Conservation (phyloP, 2,113 vertebrate genomes). For the Saccopteryx leptura region DNA sequence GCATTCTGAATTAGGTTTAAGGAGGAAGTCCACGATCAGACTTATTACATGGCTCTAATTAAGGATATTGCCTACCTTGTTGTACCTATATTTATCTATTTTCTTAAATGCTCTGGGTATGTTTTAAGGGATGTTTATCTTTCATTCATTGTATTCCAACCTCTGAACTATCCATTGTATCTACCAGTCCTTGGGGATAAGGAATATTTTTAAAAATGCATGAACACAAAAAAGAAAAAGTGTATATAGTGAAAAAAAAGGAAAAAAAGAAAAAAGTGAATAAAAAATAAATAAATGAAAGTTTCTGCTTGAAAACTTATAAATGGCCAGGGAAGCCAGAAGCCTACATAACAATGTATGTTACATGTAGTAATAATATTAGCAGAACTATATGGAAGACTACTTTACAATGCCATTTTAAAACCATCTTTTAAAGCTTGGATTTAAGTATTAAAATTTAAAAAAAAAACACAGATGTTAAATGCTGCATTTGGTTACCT, state of each 20-base stretch:
- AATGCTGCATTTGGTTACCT: background rate
- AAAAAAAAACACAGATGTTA: background rate
- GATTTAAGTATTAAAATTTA: background rate
- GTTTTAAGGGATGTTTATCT: background rate
- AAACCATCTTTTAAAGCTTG: background rate
- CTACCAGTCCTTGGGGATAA: background rate
- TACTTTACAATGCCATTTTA: background rate
- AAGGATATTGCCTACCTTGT: background rate
- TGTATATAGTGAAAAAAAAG: too few species aligned
- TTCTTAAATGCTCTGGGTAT: constrained; percentile 14
- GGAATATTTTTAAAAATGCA: background rate
- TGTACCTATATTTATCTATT: background rate
- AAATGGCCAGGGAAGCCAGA: background rate
- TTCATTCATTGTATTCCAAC: background rate
- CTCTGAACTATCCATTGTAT: background rate
- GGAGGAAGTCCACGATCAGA: background rate
- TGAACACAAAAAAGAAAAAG: too few species aligned
- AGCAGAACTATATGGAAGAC: background rate
- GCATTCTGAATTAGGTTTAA: background rate
- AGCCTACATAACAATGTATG: background rate
- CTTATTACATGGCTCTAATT: background rate
- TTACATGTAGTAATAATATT: background rate
- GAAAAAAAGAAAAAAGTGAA: background rate
- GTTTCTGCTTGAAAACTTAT: constrained; percentile 5
- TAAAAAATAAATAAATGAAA: background rate